These are phyloP conservation scores for Vesta saturnalis DNA, from an alignment of 2,888 invertebrate species.

Conservation along the genomic window DNA sequence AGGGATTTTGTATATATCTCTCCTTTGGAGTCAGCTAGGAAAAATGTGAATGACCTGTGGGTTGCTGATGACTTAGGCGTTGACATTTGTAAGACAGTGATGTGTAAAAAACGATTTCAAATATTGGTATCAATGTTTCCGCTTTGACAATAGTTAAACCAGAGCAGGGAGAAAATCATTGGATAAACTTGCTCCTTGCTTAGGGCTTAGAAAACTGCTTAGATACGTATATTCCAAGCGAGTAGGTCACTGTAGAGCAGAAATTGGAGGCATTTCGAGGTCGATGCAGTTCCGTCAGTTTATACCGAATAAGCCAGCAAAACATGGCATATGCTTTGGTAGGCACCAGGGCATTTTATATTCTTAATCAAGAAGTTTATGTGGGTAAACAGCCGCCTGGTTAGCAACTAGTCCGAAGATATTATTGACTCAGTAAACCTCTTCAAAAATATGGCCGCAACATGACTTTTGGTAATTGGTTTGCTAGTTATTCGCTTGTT, in stretches of 20 bases:
- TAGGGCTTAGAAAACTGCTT: background rate
- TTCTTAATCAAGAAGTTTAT: background rate
- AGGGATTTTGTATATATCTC: background rate
- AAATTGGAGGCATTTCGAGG: background rate
- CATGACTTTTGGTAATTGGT: background rate
- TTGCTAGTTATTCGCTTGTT: background rate
- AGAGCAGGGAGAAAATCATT: background rate
- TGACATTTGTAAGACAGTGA: background rate
- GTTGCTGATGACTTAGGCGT: background rate
- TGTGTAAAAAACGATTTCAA: background rate
- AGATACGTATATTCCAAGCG: background rate
- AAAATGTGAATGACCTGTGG: background rate
- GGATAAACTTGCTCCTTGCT: background rate
- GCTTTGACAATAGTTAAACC: background rate
- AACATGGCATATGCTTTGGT: too few relatives aligned
- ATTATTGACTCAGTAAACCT: conserved; percentile 5
- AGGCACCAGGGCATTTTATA: background rate
- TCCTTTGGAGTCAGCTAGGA: background rate
- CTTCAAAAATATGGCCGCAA: background rate
- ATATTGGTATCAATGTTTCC: too few relatives aligned
- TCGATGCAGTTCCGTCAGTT: conserved; percentile 1
- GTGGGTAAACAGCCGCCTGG: background rate
- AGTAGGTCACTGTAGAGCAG: background rate
- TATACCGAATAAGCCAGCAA: background rate
- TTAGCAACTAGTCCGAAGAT: background rate